Evolutionary conservation across 2,888 invertebrate species (phyloP), one percentile per base, ranked within the genome.

Genomic region (Elegia similella): DNA sequence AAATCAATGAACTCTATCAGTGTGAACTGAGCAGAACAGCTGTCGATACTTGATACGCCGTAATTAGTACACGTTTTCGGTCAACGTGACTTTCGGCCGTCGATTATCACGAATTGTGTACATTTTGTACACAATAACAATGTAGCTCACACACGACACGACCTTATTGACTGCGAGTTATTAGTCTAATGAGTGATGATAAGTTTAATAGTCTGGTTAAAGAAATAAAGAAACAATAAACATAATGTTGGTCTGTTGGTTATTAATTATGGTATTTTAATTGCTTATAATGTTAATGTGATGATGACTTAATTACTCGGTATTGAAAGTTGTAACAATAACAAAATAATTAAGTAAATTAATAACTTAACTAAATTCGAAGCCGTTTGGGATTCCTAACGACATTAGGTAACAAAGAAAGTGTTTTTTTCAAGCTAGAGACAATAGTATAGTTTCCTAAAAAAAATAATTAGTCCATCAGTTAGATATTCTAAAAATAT

Each of bases 61-160:
- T 63, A 65, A 64, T 62, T 68, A 69, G 10, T 34, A 16, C 50
- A 50, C 50, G 50, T 50, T 50, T 50, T 50, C 17, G 50, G 50
- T 12, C 34, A 34, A 50, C 50, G 50, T 50, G 50, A 50, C 50
- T 16, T 34, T 13, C 6, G 50, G 46, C 46, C 12, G 46, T 46
- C 46, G 23, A 46, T 46, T 46, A 23, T 1, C 8, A n/a, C 38
- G 10, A 38, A 12, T 23, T 23, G 46, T 46, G 7, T 17, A 44
- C 16, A 16, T 46, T 46, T 12, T 38, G 12, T 12, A 38, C 38
- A 38, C 38, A 38, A 38, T n/a, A 23, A 38, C 38, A 38, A 38
- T 38, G 38, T 38, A 34, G 34, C 6, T 6, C 6, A 12, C 38
- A 38, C n/a, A 38, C 10, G 12, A 23, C 12, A 38, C 3, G 38